phyloP scores from a whole-genome alignment of 2,888 invertebrate species.

The Neoascia interrupta region DNA sequence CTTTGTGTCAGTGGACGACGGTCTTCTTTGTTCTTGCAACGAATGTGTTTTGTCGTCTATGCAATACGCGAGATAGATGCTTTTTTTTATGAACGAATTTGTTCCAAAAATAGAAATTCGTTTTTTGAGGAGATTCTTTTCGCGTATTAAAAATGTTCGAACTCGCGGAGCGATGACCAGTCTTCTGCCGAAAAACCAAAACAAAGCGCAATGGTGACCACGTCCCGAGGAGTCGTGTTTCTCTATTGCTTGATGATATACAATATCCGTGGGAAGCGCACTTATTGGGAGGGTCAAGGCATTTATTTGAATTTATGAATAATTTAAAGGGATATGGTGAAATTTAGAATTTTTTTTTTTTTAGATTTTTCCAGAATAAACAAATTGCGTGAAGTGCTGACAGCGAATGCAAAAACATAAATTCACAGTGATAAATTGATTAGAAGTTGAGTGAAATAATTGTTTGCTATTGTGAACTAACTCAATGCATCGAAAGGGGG shows the following conservation, averaged over 20 bases:
- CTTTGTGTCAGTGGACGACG: not conserved
- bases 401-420: too few relatives aligned
- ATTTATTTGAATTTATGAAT: not conserved
- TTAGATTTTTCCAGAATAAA: constrained; percentile 46
- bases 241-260: not conserved
- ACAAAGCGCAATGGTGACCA: not conserved
- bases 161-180: constrained; percentile 7
- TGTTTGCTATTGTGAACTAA: constrained; percentile 14
- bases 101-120: constrained; percentile 55
- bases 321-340: constrained; percentile 1
- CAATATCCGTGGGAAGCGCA: not conserved
- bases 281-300: not conserved
- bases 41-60: constrained; percentile 17
- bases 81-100: constrained; percentile 7
- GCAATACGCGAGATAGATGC: constrained; percentile 28
- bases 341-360: too few relatives aligned
- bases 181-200: constrained; percentile 43
- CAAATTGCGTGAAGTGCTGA: constrained; percentile 17
- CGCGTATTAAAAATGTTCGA: too few relatives aligned
- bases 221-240: not conserved
- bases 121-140: too few relatives aligned
- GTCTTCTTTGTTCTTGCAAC: constrained; percentile 47
- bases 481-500: not conserved
- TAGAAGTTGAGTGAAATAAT: not conserved
- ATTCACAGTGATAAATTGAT: constrained; percentile 3